Conservation (phyloP, 2,797 vertebrate species). For the Sciurus carolinensis region DNA sequence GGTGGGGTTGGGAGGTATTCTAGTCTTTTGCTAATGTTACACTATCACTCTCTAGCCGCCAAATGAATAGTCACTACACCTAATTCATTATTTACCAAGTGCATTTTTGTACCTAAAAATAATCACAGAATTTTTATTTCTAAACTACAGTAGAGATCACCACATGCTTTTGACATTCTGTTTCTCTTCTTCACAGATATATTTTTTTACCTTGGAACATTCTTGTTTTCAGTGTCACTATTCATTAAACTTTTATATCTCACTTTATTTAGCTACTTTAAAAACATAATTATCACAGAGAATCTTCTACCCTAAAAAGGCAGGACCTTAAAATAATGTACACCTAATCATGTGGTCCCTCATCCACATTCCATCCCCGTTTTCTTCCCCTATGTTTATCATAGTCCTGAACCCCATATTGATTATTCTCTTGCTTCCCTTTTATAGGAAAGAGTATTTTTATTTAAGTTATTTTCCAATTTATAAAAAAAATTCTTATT, state of each 20-base stretch:
- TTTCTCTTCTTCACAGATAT: constrained; percentile 31
- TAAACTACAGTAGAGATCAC: not conserved
- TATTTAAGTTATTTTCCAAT: constrained; percentile 37
- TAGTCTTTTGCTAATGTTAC: not conserved
- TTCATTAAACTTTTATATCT: constrained; percentile 10
- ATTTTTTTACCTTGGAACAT: not conserved
- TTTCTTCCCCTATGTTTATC: not conserved
- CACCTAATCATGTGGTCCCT: not conserved
- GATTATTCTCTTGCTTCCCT: constrained; percentile 24
- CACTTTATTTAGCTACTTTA: not conserved
- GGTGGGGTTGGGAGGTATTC: not conserved
- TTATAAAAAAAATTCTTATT: constrained; percentile 40
- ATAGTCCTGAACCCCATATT: not conserved
- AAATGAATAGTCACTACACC: not conserved
- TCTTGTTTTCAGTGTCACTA: constrained; percentile 21
- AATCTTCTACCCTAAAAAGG: not conserved
- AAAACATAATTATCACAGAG: not conserved
- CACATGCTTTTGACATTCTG: not conserved
- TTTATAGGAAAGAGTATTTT: constrained; percentile 31
- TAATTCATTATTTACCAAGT: constrained; percentile 50
- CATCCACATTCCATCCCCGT: not conserved
- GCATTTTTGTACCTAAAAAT: not conserved
- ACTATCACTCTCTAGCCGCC: not conserved
- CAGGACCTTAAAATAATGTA: not conserved
- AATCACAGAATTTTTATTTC: constrained; percentile 36